These are phyloP conservation scores for Phyllostomus discolor DNA, from an alignment of 2,113 vertebrate species.

Conservation along the genomic window DNA sequence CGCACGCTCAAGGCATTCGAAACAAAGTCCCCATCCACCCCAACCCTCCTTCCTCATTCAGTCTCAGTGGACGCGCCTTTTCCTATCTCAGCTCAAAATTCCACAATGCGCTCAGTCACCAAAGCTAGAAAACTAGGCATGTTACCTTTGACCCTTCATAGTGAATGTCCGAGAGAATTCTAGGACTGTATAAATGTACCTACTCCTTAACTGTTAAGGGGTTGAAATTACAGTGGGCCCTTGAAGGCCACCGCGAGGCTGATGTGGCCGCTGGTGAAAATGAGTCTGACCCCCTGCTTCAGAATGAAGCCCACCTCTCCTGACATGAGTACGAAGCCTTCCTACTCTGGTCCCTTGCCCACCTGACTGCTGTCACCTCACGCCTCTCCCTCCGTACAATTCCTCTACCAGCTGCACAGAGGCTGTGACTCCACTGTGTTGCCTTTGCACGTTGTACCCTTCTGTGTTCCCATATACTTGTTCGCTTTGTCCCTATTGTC, in stretches of 20 bases:
- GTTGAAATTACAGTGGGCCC: no score
- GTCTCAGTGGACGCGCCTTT: neutral
- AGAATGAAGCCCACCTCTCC: neutral
- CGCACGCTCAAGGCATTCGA: neutral
- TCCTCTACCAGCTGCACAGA: neutral
- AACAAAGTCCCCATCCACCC: neutral
- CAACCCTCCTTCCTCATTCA: neutral
- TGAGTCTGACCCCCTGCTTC: neutral
- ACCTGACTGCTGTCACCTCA: neutral
- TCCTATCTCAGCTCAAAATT: conserved; percentile 7
- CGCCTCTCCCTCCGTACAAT: neutral
- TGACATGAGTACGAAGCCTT: neutral
- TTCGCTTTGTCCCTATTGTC: neutral
- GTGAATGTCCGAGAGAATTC: no score
- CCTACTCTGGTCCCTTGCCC: neutral
- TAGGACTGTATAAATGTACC: no score
- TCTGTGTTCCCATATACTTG: neutral
- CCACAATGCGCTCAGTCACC: neutral
- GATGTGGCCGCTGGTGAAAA: no score
- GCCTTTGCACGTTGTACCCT: neutral
- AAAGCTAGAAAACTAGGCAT: neutral
- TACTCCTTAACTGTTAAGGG: no score
- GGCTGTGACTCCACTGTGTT: neutral
- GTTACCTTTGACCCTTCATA: neutral
- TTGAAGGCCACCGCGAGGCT: no score